phyloP scores from a whole-genome alignment of 2,797 vertebrate species.

The Pangasius sanitwongsei region DNA sequence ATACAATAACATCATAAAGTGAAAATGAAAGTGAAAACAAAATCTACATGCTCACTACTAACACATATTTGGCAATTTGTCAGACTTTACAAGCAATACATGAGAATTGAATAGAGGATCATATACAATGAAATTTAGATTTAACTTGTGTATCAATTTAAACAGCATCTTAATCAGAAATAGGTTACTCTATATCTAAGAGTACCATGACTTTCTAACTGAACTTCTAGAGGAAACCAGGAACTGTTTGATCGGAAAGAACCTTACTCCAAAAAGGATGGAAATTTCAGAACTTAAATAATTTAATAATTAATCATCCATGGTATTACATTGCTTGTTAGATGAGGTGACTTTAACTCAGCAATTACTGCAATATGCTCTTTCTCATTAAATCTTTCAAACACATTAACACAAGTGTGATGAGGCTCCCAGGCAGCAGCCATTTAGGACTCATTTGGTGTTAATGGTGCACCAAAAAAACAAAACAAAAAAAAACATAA shows the following conservation, averaged over 20 bases:
- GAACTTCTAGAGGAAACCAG: background rate
- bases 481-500: background rate
- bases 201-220: background rate
- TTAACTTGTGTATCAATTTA: background rate
- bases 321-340: background rate
- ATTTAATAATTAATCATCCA: background rate
- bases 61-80: background rate
- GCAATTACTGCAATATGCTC: background rate
- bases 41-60: background rate
- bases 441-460: background rate
- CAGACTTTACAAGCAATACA: background rate
- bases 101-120: background rate
- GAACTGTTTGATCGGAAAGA: background rate
- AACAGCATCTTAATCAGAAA: background rate
- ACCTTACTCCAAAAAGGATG: background rate
- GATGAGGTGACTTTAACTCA: background rate
- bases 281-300: background rate
- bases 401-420: background rate
- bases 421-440: background rate
- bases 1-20: background rate
- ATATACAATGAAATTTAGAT: background rate
- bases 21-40: background rate
- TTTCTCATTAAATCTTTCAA: background rate
- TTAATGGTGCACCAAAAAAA: background rate
- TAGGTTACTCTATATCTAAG: background rate